These are phyloP conservation scores for Astyanax mexicanus DNA, from an alignment of 2,797 vertebrate species.

Conservation along the genomic window DNA sequence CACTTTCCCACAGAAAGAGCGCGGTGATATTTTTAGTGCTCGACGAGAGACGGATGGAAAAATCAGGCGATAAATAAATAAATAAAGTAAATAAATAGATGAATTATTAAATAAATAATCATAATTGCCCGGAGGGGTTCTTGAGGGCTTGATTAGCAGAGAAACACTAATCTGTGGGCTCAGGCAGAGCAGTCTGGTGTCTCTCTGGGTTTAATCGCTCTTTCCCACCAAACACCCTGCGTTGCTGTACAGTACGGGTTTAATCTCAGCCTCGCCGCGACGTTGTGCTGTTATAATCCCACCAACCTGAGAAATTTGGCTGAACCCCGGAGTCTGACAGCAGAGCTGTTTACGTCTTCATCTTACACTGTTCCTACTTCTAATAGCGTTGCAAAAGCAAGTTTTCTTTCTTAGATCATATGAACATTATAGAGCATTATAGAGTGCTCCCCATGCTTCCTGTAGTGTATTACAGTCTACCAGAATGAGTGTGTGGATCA, in stretches of 20 bases:
- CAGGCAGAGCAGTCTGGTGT: conserved; percentile 53
- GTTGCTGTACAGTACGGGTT: not conserved
- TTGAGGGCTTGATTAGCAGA: conserved; percentile 67
- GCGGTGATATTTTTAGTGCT: not conserved
- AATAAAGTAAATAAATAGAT: not conserved
- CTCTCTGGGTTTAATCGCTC: conserved; percentile 53
- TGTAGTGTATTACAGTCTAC: too few relatives aligned
- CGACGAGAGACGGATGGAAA: not conserved
- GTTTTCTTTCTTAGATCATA: not conserved
- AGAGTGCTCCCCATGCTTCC: too few relatives aligned
- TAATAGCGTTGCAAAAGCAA: not conserved
- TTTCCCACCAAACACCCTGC: conserved; percentile 8
- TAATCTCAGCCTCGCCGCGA: not conserved
- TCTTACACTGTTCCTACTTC: not conserved
- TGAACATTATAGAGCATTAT: too few relatives aligned
- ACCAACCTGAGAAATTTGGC: not conserved
- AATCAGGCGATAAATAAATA: not conserved
- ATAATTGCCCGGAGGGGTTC: not conserved
- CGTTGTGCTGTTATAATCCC: not conserved
- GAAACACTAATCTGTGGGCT: conserved; percentile 67
- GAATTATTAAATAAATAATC: not conserved
- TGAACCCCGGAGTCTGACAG: not conserved
- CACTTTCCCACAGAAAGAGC: not conserved
- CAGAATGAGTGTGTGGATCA: too few relatives aligned
- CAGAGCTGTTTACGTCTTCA: not conserved